Conservation (phyloP, 2,113 vertebrate genomes). For the Haemorhous mexicanus region DNA sequence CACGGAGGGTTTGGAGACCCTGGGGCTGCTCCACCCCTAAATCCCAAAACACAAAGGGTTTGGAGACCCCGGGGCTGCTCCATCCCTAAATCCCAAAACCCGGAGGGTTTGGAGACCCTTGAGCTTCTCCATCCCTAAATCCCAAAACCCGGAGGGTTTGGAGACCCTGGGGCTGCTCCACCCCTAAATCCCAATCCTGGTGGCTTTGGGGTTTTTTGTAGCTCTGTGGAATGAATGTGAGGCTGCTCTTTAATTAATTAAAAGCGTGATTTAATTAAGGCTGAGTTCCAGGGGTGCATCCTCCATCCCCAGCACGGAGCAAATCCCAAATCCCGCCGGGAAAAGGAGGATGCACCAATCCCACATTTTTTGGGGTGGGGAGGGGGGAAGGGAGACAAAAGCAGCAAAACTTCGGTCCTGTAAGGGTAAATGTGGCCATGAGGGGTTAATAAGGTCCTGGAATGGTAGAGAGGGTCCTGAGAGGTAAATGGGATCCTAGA, state of each 20-base stretch:
- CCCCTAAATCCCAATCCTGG: background rate
- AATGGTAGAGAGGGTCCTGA: too few species aligned
- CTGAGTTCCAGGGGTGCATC: background rate
- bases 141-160: too few species aligned
- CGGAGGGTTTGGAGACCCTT: too few species aligned
- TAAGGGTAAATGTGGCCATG: background rate
- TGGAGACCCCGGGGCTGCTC: too few species aligned
- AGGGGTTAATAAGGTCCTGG: too few species aligned
- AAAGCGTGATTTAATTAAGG: background rate
- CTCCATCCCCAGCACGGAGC: background rate
- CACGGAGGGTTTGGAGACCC: too few species aligned
- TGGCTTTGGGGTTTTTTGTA: background rate
- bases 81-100: too few species aligned
- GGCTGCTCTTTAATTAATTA: background rate
- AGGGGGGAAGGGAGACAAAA: background rate
- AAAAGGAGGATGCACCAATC: background rate
- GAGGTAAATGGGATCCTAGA: background rate
- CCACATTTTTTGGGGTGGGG: background rate
- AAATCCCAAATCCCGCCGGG: background rate
- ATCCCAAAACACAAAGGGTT: too few species aligned
- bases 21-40: too few species aligned
- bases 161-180: background rate
- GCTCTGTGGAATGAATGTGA: accelerated
- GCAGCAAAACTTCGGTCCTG: background rate
- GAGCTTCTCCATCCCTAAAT: background rate